Percentiles rank a stretch among this genome's conserved stretches.
These are phyloP conservation scores for Selenia dentaria DNA, from an alignment of 2,888 invertebrate species.

Conservation along the genomic window DNA sequence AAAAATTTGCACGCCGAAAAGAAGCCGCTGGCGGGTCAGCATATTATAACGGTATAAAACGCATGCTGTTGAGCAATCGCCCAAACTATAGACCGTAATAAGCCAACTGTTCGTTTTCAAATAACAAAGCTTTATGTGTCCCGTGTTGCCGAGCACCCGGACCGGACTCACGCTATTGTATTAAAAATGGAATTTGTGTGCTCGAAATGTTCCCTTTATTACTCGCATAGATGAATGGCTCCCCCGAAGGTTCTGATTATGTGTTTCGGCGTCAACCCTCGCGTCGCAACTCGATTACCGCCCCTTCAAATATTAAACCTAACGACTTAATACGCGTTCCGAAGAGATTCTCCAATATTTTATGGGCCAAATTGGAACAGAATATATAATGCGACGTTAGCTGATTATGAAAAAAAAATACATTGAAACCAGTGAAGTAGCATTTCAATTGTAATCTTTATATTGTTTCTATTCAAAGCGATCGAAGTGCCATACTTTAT, in stretches of 20 bases:
- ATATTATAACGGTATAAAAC: too few relatives aligned
- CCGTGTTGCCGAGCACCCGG: not conserved
- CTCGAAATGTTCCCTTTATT: slow-evolving; percentile 18
- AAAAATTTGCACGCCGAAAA: too few relatives aligned
- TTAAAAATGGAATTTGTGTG: slow-evolving; percentile 18
- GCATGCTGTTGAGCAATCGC: too few relatives aligned
- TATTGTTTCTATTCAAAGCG: too few relatives aligned
- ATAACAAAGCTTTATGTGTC: not conserved
- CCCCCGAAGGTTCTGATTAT: slow-evolving; percentile 9
- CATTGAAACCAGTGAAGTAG: too few relatives aligned
- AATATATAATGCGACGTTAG: slow-evolving; percentile 28
- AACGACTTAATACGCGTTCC: slow-evolving; percentile 28
- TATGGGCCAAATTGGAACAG: slow-evolving; percentile 22
- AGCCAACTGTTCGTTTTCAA: not conserved
- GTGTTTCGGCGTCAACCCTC: slow-evolving; percentile 14
- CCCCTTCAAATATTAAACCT: slow-evolving; percentile 32
- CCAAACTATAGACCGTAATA: too few relatives aligned
- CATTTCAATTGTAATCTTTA: too few relatives aligned
- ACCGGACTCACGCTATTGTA: slow-evolving; percentile 5
- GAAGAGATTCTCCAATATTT: slow-evolving; percentile 25
- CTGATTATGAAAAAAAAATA: too few relatives aligned
- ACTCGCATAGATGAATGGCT: slow-evolving; percentile 15
- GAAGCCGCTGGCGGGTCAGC: too few relatives aligned
- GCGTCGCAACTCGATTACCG: slow-evolving; percentile 24
- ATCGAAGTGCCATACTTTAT: too few relatives aligned